phyloP scores from a whole-genome alignment of 2,888 invertebrate genomes.

The Apodemia hepburni region DNA sequence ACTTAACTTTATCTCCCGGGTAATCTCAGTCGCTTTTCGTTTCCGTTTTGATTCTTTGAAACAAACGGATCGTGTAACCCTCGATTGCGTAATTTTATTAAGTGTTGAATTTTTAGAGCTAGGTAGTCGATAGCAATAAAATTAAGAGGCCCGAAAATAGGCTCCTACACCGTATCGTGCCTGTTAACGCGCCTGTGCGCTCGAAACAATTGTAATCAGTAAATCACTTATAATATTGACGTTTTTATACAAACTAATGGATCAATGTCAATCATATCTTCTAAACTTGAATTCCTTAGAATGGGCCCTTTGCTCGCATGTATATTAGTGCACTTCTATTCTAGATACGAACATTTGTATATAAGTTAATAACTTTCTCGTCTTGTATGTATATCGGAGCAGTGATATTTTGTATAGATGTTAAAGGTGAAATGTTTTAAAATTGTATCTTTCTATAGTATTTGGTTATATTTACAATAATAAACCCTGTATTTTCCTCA shows the following conservation, averaged over 20 bases:
- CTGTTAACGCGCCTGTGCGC: conserved; percentile 42
- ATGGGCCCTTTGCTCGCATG: conserved; percentile 15
- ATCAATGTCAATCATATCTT: conserved; percentile 13
- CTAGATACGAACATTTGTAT: conserved; percentile 55
- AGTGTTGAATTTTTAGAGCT: conserved; percentile 62
- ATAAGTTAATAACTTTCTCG: conserved; percentile 52
- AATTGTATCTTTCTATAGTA: conserved; percentile 34
- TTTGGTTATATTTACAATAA: conserved; percentile 9
- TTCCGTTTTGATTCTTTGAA: conserved; percentile 33
- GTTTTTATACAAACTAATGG: conserved; percentile 13
- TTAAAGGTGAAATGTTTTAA: conserved; percentile 41
- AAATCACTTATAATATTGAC: conserved; percentile 14
- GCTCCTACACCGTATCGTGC: conserved; percentile 54
- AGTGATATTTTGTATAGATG: conserved; percentile 74
- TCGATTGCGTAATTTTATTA: conserved; percentile 52
- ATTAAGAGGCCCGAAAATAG: conserved; percentile 44
- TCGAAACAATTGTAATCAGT: conserved; percentile 15
- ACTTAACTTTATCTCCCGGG: conserved; percentile 27
- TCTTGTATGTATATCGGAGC: conserved; percentile 64
- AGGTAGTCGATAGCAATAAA: conserved; percentile 64
- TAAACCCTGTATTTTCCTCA: conserved; percentile 10
- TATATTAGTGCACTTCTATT: conserved; percentile 51
- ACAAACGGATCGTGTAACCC: conserved; percentile 29
- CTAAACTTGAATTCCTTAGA: conserved; percentile 13
- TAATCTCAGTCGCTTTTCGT: conserved; percentile 39